A percentile compares a stretch with the other conserved stretches of the same genome.
phyloP scores from a whole-genome alignment of 2,113 vertebrate species.

The Brachyistius frenatus region DNA sequence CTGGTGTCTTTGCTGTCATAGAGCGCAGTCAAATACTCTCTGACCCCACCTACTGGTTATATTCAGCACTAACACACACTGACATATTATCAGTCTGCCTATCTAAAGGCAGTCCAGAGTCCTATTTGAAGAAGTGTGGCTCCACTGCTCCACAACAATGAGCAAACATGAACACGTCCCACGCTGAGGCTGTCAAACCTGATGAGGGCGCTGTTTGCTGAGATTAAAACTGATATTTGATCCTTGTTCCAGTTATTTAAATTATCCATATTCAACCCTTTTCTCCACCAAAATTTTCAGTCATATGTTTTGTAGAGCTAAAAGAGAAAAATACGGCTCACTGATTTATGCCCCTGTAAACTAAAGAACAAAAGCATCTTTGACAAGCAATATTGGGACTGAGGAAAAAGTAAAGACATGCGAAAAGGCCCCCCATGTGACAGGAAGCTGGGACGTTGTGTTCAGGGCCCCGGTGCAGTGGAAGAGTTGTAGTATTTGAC shows the following conservation, averaged over 20 bases:
- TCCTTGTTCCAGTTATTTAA: conserved; percentile 14
- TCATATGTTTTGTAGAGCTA: background rate
- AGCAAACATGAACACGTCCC: background rate
- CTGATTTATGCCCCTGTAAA: background rate
- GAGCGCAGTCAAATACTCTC: conserved; percentile 37
- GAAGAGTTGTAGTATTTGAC: background rate
- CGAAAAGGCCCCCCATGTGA: background rate
- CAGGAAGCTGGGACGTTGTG: background rate
- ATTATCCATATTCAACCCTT: conserved; percentile 3
- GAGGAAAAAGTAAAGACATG: background rate
- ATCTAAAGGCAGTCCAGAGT: too few relatives aligned
- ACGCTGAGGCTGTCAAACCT: background rate
- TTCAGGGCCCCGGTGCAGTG: background rate
- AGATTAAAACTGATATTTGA: background rate
- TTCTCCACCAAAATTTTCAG: background rate
- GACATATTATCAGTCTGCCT: background rate
- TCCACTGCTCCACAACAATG: background rate
- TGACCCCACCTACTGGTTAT: conserved; percentile 64
- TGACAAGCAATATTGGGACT: background rate
- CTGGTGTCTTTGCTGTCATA: background rate
- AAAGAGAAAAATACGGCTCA: background rate
- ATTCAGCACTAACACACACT: conserved; percentile 1
- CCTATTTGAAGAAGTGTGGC: background rate
- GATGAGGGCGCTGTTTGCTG: conserved; percentile 12
- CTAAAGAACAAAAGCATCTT: background rate